phyloP scores from a whole-genome alignment of 1,140 invertebrate species.

The Pseudoatta argentina region DNA sequence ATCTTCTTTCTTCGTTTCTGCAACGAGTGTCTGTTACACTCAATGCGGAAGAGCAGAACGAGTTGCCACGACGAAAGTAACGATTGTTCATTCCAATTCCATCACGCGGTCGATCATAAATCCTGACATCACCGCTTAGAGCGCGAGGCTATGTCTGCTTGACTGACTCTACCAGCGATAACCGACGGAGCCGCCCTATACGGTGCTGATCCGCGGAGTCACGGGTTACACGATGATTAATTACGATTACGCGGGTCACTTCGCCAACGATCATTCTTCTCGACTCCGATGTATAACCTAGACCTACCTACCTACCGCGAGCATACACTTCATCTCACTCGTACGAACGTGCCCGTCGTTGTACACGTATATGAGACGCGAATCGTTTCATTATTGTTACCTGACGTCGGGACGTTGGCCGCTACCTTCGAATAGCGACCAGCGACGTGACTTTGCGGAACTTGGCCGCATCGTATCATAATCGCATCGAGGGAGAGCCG shows the following conservation, averaged over 20 bases:
- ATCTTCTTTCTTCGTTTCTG: background rate
- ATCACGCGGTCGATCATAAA: constrained; percentile 55
- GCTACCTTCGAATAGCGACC: constrained; percentile 62
- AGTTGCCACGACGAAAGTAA: constrained; percentile 42
- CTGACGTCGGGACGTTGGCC: constrained; percentile 14
- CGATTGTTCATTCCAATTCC: constrained; percentile 61
- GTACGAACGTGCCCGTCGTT: too few relatives aligned
- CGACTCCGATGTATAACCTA: constrained; percentile 7
- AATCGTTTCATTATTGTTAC: constrained; percentile 60
- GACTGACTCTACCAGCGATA: constrained; percentile 11
- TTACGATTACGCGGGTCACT: constrained; percentile 79
- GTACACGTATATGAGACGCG: background rate
- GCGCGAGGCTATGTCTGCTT: background rate
- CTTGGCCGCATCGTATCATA: constrained; percentile 64
- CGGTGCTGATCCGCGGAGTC: constrained; percentile 49
- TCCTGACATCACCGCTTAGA: constrained; percentile 48
- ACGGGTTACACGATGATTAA: constrained; percentile 75
- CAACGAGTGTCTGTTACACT: background rate
- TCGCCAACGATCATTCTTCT: constrained; percentile 65
- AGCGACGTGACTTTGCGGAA: constrained; percentile 74
- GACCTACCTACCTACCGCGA: constrained; percentile 24
- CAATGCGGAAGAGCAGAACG: constrained; percentile 45
- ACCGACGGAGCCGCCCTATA: constrained; percentile 37
- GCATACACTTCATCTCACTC: background rate
- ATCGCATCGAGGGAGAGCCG: constrained; percentile 68